Evolutionary conservation across 2,888 invertebrate species (phyloP), one percentile per base, ranked within the genome.

Genomic region (Macrosoma leucophasiata): DNA sequence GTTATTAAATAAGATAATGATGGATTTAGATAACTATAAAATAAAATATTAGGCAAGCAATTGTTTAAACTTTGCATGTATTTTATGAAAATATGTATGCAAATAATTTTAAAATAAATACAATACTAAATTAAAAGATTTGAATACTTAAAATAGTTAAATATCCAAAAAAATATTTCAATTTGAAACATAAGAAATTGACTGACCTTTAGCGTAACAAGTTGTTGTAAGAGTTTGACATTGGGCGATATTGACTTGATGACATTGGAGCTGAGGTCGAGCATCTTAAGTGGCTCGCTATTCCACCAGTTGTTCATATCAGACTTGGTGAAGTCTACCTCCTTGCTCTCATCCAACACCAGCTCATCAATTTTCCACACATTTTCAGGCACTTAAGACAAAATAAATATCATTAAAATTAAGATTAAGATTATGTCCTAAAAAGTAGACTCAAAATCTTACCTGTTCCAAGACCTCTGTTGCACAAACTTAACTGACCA

Each of bases 261-360:
- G 39, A 86, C 85, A 71, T 94, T 94, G 8, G 89, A 91, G 61
- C 92, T 92, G 33, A 93, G 81, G 70, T 95, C 94, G 45, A 96
- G 84, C 53, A 88, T 89, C 40, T 88, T 90, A 12, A 96, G 74
- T 2, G 92, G 90, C 51, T 91, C 89, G 55, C 91, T 89, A 63
- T 92, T 93, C 95, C 95, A 95, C 96, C 96, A 96, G 43, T 86
- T 87, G 45, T 88, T 87, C 20, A 86, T 85, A 29, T 87, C 85
- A 3, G 74, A 65, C 46, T 76, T 78, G 34, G 85, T 69, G 50
- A 89, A 88, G 61, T 90, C 89, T 26, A 89, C 71, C 25, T 88
- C 87, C 47, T 88, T 84, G 38, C 88, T 86, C 9, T 88, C 88
- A 34, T 87, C 86, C 41, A 84, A 50, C 8, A 88, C 88, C 38